Conservation (phyloP, 2,888 invertebrate species). For the Microctonus aethiopoides region DNA sequence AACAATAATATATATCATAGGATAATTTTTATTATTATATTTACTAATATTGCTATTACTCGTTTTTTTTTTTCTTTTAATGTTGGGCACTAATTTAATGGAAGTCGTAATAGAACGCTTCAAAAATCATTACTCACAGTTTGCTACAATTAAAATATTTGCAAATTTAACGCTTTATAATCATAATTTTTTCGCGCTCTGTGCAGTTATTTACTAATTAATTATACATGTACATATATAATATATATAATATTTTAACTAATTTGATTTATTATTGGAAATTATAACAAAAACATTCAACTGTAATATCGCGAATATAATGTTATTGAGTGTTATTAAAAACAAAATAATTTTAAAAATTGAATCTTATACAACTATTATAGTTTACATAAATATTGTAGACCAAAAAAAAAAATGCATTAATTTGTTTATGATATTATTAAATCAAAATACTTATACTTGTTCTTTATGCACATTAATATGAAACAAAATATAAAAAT, state of each 20-base stretch:
- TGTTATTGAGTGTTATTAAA: background rate
- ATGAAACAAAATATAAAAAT: constrained; percentile 40
- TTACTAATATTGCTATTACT: constrained; percentile 61
- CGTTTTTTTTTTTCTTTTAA: constrained; percentile 38
- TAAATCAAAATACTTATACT: background rate
- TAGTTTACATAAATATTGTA: background rate
- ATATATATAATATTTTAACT: background rate
- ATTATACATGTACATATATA: background rate
- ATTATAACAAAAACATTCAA: background rate
- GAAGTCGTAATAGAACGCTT: constrained; percentile 3
- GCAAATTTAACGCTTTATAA: constrained; percentile 1
- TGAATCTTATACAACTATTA: background rate
- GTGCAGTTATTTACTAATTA: background rate
- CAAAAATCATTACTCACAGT: background rate
- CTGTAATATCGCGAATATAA: background rate
- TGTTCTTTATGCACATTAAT: constrained; percentile 7
- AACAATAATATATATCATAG: constrained; percentile 35
- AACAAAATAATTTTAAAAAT: background rate
- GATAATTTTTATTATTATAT: constrained; percentile 41
- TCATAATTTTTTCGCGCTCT: background rate
- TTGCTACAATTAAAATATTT: background rate
- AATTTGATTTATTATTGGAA: background rate
- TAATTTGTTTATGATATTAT: background rate
- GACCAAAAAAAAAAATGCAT: background rate
- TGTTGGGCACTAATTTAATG: constrained; percentile 6